A percentile compares a stretch with the other conserved stretches of the same genome.
phyloP scores from a whole-genome alignment of 2,888 invertebrate genomes.

The Caenorhabditis doughertyi region DNA sequence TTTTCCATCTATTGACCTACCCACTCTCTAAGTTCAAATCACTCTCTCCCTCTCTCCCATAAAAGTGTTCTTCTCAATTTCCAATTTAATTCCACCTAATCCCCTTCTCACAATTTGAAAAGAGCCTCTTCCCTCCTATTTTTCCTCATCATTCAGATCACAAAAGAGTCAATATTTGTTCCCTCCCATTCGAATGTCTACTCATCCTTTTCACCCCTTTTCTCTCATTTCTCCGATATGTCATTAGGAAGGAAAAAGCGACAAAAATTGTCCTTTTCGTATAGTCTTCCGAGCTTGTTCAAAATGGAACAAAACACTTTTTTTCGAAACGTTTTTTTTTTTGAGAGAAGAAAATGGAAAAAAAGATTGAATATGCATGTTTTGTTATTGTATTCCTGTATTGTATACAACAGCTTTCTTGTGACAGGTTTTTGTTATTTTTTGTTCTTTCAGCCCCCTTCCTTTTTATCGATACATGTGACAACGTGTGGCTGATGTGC shows the following conservation, averaged over 20 bases:
- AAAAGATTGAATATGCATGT: neutral
- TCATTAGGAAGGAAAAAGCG: conserved; percentile 16
- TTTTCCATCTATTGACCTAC: no score
- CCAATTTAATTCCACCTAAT: conserved; percentile 11
- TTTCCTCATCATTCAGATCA: neutral
- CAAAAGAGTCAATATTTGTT: conserved; percentile 35
- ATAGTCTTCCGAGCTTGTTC: neutral
- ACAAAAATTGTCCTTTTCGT: conserved; percentile 1
- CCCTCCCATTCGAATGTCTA: neutral
- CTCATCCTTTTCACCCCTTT: conserved; percentile 40
- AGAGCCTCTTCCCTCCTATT: neutral
- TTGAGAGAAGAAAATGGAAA: neutral
- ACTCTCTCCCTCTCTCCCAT: neutral
- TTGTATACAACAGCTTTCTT: neutral
- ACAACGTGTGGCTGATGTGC: no score
- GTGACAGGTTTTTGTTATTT: neutral
- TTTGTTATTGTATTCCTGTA: neutral
- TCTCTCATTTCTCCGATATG: neutral
- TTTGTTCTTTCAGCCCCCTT: neutral
- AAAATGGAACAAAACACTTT: neutral
- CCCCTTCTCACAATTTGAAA: neutral
- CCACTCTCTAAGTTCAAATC: neutral
- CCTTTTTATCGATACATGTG: no score
- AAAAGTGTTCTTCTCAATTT: conserved; percentile 23
- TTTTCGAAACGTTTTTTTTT: neutral